phyloP scores from a whole-genome alignment of 2,797 vertebrate species.

The Parotocinclus haroldoi region DNA sequence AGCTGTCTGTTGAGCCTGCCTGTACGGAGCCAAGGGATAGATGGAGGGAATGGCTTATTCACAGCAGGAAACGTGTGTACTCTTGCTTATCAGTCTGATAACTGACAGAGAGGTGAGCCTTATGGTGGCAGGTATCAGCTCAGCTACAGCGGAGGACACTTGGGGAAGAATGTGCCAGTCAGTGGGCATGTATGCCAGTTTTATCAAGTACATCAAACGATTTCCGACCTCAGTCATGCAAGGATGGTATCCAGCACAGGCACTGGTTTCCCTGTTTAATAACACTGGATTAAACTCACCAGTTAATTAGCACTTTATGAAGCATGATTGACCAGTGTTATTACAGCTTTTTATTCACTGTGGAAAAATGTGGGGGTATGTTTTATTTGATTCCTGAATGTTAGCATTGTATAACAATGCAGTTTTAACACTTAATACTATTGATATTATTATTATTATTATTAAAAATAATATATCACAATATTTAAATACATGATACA shows the following conservation, averaged over 20 bases:
- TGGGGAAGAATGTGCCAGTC: slow-evolving; percentile 48
- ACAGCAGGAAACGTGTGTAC: slow-evolving; percentile 46
- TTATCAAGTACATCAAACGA: background rate
- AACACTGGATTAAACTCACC: background rate
- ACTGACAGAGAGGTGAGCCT: slow-evolving; percentile 53
- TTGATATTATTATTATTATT: no score
- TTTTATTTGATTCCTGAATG: no score
- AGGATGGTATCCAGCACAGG: background rate
- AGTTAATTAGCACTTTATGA: background rate
- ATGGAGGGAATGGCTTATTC: slow-evolving; percentile 52
- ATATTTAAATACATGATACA: no score
- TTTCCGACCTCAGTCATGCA: background rate
- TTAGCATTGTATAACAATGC: no score
- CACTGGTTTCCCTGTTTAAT: background rate
- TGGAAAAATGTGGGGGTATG: no score
- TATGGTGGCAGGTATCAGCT: slow-evolving; percentile 50
- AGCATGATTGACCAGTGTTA: no score
- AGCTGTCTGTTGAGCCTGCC: slow-evolving; percentile 52
- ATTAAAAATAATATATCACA: no score
- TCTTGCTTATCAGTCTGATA: slow-evolving; percentile 52
- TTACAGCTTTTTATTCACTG: no score
- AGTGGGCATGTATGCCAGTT: slow-evolving; percentile 18
- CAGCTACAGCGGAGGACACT: slow-evolving; percentile 46
- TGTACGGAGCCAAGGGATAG: slow-evolving; percentile 44
- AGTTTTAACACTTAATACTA: no score